Evolutionary conservation across 2,797 vertebrate species (phyloP), one percentile per base, ranked within the genome.

Genomic region (Alfaro cultratus): DNA sequence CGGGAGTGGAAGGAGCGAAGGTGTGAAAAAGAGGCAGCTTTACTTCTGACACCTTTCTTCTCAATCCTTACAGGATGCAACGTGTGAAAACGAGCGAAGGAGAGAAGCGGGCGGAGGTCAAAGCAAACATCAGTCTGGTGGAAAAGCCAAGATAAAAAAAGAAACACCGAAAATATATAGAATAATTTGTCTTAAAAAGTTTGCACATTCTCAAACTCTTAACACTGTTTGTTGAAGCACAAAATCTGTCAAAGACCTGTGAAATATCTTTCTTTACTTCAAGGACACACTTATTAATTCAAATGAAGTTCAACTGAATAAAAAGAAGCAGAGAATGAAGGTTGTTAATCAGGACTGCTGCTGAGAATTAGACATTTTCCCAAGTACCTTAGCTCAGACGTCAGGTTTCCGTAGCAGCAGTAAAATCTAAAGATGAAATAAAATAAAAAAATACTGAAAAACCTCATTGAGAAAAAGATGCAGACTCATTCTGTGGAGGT

Each of bases 11-110:
- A 75, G 29, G 49, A 23, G 71, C n/a, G 11, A 83, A 89, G 80
- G 90, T 92, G 92, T 90, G 92, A 93, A 93, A 86, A 90, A 88
- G 82, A 88, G 85, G 81, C 86, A 89, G 91, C 86, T 90, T 90
- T 77, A 86, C 91, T 90, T 93, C 86, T 89, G 92, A 92, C 94
- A 94, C 91, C 86, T 94, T 90, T 85, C 83, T 88, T 73, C 81
- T 84, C 88, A 70, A 81, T 89, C 87, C 79, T 87, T 91, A 80
- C 87, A 94, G 86, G 92, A 94, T 41, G 80, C 82, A 78, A 76
- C 84, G 93, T 92, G 90, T 90, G 87, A 92, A 90, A 91, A 83
- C 84, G 88, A 57, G 88, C 88, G 77, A 90, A 85, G 89, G 85
- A 90, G 83, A 77, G 83, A 84, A 86, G 64, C 87, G 80, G 90